A percentile compares a stretch with the other conserved stretches of the same genome.
These are phyloP conservation scores for Rhabdomys pumilio DNA, from an alignment of 2,797 vertebrate species.

Conservation along the genomic window DNA sequence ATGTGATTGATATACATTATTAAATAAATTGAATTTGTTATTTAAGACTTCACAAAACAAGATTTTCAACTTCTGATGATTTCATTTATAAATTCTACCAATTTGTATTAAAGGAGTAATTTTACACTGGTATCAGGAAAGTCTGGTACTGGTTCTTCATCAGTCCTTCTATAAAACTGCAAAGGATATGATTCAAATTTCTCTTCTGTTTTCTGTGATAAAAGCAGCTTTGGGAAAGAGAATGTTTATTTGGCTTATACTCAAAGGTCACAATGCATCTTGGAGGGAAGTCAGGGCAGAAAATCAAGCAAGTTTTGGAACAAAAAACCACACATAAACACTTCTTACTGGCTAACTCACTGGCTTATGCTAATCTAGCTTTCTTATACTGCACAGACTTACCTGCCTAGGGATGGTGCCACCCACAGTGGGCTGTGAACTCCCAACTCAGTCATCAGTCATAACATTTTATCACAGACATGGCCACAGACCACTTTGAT, in stretches of 20 bases:
- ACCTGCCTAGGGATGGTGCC: neutral
- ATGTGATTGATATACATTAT: neutral
- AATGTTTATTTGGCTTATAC: neutral
- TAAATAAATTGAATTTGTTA: constrained; percentile 30
- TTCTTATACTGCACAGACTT: neutral
- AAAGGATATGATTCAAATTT: neutral
- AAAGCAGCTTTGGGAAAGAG: neutral
- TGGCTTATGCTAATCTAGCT: neutral
- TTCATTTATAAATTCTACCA: neutral
- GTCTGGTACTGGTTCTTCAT: neutral
- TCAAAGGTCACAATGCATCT: neutral
- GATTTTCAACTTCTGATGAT: neutral
- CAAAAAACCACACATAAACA: neutral
- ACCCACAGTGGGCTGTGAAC: neutral
- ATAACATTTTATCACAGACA: neutral
- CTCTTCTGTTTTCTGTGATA: neutral
- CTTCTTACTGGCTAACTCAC: neutral
- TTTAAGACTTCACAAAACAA: neutral
- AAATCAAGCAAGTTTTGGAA: neutral
- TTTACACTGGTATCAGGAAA: neutral
- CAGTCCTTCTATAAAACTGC: neutral
- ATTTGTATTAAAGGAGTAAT: neutral
- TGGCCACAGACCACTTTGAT: neutral
- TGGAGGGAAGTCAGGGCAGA: neutral
- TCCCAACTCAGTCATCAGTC: neutral